Percentiles rank a stretch among this genome's conserved stretches.
Evolutionary conservation across 2,888 invertebrate genomes (phyloP).

Genomic region (Synergus umbraculus): DNA sequence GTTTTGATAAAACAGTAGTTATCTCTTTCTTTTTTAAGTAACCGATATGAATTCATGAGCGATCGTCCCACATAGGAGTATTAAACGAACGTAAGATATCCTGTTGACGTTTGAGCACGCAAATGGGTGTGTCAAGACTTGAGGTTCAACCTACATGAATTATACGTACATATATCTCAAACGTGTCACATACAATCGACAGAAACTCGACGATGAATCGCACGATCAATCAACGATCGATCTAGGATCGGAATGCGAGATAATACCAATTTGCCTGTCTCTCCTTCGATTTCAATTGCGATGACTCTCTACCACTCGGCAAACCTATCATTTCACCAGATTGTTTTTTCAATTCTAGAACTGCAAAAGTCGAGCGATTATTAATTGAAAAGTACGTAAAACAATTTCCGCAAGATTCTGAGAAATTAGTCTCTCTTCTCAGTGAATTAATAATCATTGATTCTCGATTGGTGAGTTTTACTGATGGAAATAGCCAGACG

Average conservation of each 20-base stretch:
- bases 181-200: not conserved
- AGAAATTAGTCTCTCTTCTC: not conserved
- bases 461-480: too few relatives aligned
- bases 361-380: not conserved
- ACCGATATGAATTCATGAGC: not conserved
- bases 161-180: not conserved
- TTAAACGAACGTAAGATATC: constrained; percentile 9
- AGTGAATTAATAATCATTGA: too few relatives aligned
- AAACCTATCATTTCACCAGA: not conserved
- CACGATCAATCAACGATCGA: constrained; percentile 8
- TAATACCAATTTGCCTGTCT: constrained; percentile 16
- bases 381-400: not conserved
- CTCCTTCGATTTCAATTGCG: constrained; percentile 20
- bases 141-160: constrained; percentile 30
- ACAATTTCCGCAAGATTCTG: not conserved
- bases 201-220: not conserved
- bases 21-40: constrained; percentile 6
- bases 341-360: not conserved
- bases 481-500: too few relatives aligned
- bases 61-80: constrained; percentile 16
- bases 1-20: constrained; percentile 16
- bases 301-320: constrained; percentile 3
- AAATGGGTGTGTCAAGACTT: constrained; percentile 37
- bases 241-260: constrained; percentile 12
- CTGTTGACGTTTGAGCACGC: constrained; percentile 27